A percentile compares a stretch with the other conserved stretches of the same genome.
phyloP scores from a whole-genome alignment of 1,140 invertebrate species.

The Magallana ariakensis region DNA sequence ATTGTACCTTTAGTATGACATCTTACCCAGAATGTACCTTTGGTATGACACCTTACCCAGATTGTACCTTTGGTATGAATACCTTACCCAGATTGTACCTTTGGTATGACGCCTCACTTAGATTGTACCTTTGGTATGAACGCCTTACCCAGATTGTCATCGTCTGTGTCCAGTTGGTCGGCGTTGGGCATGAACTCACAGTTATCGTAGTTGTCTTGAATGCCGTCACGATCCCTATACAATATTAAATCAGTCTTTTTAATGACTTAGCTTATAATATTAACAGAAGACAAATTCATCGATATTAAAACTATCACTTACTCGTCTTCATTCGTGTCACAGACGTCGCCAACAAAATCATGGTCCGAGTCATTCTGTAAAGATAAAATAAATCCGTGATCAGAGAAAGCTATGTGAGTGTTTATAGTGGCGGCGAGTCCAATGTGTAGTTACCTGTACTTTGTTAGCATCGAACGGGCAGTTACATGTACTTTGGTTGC shows the following conservation, averaged over 20 bases:
- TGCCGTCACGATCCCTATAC: conserved; percentile 72
- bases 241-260: not conserved
- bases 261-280: too few species aligned
- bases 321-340: conserved; percentile 94
- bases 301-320: conserved; percentile 80
- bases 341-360: conserved; percentile 94
- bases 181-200: conserved; percentile 89
- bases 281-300: too few species aligned
- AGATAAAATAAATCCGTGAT: not conserved
- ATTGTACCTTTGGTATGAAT: too few species aligned
- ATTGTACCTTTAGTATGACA: too few species aligned
- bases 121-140: not conserved
- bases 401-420: not conserved
- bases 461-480: not conserved
- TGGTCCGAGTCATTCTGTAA: conserved; percentile 92
- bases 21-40: too few species aligned
- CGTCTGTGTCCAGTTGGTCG: conserved; percentile 87
- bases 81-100: too few species aligned
- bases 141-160: conserved; percentile 76
- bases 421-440: too few species aligned
- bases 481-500: not conserved
- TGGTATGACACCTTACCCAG: too few species aligned
- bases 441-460: not conserved
- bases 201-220: conserved; percentile 86
- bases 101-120: too few species aligned